Percentiles rank a stretch among this genome's conserved stretches.
phyloP scores from a whole-genome alignment of 2,797 vertebrate species.

The Australoheros facetus region DNA sequence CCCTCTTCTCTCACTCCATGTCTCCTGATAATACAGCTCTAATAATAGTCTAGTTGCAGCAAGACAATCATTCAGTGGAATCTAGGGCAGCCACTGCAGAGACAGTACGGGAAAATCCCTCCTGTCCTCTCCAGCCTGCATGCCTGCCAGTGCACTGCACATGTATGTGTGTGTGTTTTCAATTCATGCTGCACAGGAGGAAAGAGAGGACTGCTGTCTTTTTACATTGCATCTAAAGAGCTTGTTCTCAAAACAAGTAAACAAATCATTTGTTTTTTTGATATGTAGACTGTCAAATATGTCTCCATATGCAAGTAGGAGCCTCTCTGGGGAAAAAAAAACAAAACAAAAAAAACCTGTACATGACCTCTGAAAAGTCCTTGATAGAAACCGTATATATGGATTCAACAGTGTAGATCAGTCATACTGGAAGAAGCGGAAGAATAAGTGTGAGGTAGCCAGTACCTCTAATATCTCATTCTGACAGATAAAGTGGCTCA shows the following conservation, averaged over 20 bases:
- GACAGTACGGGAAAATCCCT: slow-evolving; percentile 77
- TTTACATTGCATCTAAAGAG: background rate
- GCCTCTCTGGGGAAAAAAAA: background rate
- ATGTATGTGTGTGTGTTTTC: slow-evolving; percentile 2
- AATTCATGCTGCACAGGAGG: background rate
- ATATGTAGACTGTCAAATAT: background rate
- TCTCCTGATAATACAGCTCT: slow-evolving; percentile 71
- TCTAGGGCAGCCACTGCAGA: slow-evolving; percentile 77
- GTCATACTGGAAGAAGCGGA: background rate
- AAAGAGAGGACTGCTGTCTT: background rate
- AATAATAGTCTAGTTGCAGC: slow-evolving; percentile 77
- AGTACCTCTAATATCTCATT: no score
- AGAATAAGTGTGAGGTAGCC: no score
- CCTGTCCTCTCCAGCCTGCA: slow-evolving; percentile 49
- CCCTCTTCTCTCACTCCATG: slow-evolving; percentile 30
- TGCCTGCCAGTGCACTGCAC: slow-evolving; percentile 35
- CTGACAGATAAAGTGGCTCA: no score
- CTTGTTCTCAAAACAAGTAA: accelerated
- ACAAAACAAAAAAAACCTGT: background rate
- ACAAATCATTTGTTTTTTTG: no score
- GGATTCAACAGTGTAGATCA: background rate
- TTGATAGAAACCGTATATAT: background rate
- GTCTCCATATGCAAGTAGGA: background rate
- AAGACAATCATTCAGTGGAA: slow-evolving; percentile 76
- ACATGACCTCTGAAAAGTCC: background rate